Evolutionary conservation across 2,888 invertebrate species (phyloP), one percentile per base, ranked within the genome.

Genomic region (Liodrosophila aerea): DNA sequence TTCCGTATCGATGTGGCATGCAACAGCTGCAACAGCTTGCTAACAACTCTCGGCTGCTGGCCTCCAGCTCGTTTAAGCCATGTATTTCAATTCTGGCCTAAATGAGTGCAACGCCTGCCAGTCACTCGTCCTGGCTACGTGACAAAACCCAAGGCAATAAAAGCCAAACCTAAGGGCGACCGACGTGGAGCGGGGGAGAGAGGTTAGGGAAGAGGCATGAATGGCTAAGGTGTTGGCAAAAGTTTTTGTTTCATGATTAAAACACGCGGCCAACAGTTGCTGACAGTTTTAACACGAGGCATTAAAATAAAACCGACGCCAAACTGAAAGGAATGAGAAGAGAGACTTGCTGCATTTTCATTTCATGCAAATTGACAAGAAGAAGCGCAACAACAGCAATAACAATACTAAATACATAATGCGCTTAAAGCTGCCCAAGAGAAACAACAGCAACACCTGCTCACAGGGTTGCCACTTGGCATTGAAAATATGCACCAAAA

Each of bases 1-100:
- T 34, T 34, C 22, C 81, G 54, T 61, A 71, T 65, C 74, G 71
- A 66, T 85, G 83, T 63, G 83, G 85, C 85, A 85, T 82, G 78
- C 78, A 85, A 85, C 78, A 80, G 83, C 78, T 59, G 51, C 63
- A 27, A 66, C 77, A 80, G 64, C 68, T 67, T 61, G 60, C 40
- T 39, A 65, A 36, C 15, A 37, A 22, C 22, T 22, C 5, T 22
- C 3, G n/a, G 37, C 16, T 2, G 37, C 7, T 37, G 12, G 33
- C 3, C 39, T 16, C 16, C 18, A 36, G 33, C 33, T 22, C 8
- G 27, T 16, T 39, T 33, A 54, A 30, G 37, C 49, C 68, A 45
- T 82, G 76, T 78, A 76, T 76, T 77, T 82, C 71, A 76, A 81
- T 81, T 72, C 81, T 51, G 82, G 59, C 61, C 65, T 27, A 57